Evolutionary conservation across 1,140 invertebrate genomes (phyloP).

Genomic region (Proales similis): DNA sequence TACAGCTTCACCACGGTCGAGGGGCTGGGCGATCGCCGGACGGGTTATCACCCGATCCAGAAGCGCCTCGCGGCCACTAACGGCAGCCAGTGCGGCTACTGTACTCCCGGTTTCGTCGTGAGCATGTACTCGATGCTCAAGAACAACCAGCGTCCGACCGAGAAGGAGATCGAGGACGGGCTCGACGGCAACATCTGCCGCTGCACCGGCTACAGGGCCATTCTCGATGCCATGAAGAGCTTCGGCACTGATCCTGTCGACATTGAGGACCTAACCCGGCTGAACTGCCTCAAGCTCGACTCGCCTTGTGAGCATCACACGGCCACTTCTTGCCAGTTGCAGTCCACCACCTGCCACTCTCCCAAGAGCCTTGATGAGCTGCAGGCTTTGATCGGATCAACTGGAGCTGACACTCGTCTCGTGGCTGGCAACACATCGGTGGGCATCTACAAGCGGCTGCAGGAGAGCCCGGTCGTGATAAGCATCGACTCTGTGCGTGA

Average conservation of each 20-base stretch:
- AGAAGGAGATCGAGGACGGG: slow-evolving; percentile 44
- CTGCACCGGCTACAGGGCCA: slow-evolving; percentile 52
- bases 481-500: slow-evolving; percentile 7
- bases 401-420: background rate
- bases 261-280: slow-evolving; percentile 14
- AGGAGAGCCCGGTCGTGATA: slow-evolving; percentile 2
- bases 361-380: background rate
- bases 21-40: slow-evolving; percentile 43
- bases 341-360: slow-evolving; percentile 4
- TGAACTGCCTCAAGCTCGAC: slow-evolving; percentile 4
- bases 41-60: slow-evolving; percentile 41
- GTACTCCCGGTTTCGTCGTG: slow-evolving; percentile 53
- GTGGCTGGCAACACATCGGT: slow-evolving; percentile 27
- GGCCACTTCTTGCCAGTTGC: background rate
- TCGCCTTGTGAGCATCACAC: background rate
- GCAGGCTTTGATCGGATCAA: background rate
- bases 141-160: slow-evolving; percentile 42
- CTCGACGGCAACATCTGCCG: slow-evolving; percentile 50
- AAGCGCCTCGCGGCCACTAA: slow-evolving; percentile 48
- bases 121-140: slow-evolving; percentile 45
- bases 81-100: slow-evolving; percentile 53
- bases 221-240: slow-evolving; percentile 44
- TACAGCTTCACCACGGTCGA: slow-evolving; percentile 72
- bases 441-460: slow-evolving; percentile 19
- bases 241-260: slow-evolving; percentile 26